Percentiles rank a stretch among this genome's conserved stretches.
Conservation (phyloP, 2,113 vertebrate genomes). For the Microtus ochrogaster region DNA sequence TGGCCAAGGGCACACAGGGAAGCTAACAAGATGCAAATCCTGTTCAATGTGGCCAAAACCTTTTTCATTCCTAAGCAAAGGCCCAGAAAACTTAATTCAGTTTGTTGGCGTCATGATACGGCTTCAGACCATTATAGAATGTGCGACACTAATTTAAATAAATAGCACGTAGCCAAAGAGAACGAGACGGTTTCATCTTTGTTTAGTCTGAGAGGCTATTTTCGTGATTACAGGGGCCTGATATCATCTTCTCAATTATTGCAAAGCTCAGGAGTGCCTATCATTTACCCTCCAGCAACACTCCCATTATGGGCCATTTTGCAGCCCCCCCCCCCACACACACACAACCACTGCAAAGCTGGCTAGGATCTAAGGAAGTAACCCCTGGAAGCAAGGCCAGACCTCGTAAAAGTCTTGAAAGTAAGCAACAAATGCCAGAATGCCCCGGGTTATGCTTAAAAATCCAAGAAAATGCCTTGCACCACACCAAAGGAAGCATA, state of each 20-base stretch:
- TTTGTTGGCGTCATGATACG: background rate
- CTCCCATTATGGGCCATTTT: background rate
- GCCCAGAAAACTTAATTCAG: conserved; percentile 10
- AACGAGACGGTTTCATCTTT: conserved; percentile 61
- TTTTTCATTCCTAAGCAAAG: conserved; percentile 51
- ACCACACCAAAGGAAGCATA: background rate
- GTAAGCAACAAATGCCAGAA: background rate
- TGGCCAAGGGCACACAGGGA: background rate
- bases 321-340: background rate
- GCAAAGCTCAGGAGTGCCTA: conserved; percentile 22
- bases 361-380: background rate
- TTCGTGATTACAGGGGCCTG: conserved; percentile 59
- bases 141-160: conserved; percentile 67
- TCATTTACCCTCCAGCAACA: conserved; percentile 12
- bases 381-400: background rate
- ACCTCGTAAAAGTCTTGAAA: background rate
- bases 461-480: conserved; percentile 7
- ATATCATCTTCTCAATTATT: conserved; percentile 62
- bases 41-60: conserved; percentile 20
- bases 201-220: conserved; percentile 72
- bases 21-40: conserved; percentile 74
- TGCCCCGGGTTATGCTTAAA: background rate
- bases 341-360: background rate
- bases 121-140: background rate
- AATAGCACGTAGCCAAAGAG: conserved; percentile 44